phyloP scores from a whole-genome alignment of 2,888 invertebrate species.

The Beris morrisii region DNA sequence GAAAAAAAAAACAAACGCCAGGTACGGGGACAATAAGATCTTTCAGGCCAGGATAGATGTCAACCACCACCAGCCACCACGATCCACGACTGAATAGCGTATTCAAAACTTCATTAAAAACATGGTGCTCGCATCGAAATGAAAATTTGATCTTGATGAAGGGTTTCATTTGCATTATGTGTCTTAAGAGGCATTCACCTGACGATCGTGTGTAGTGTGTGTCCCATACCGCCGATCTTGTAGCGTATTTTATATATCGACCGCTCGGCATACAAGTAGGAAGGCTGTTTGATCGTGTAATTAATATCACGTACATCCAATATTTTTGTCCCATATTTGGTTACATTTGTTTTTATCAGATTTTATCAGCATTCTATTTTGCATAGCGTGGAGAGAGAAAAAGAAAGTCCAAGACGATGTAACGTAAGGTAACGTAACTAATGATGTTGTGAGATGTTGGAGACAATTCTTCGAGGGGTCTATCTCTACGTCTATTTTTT shows the following conservation, averaged over 20 bases:
- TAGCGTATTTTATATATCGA: constrained; percentile 7
- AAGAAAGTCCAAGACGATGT: neutral
- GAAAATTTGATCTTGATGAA: constrained; percentile 24
- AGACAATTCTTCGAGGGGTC: too few relatives aligned
- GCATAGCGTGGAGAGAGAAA: constrained; percentile 2
- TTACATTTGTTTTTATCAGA: constrained; percentile 28
- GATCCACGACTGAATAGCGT: too few relatives aligned
- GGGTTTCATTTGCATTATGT: constrained; percentile 8
- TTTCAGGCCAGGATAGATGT: too few relatives aligned
- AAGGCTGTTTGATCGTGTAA: constrained; percentile 24
- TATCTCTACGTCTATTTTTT: too few relatives aligned
- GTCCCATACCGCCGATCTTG: neutral
- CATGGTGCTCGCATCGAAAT: neutral
- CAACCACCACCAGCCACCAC: too few relatives aligned
- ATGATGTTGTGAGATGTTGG: constrained; percentile 11
- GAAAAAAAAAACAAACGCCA: too few relatives aligned
- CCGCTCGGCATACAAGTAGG: constrained; percentile 6
- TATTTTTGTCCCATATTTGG: constrained; percentile 31
- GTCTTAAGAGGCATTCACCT: neutral
- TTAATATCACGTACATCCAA: constrained; percentile 25
- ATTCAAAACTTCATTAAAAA: neutral
- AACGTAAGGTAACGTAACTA: constrained; percentile 12
- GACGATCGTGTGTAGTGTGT: neutral
- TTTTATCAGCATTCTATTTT: constrained; percentile 7
- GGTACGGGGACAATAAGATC: too few relatives aligned